These are phyloP conservation scores for Drosophila mojavensis DNA, from an alignment of 1,140 invertebrate genomes.

Conservation along the genomic window DNA sequence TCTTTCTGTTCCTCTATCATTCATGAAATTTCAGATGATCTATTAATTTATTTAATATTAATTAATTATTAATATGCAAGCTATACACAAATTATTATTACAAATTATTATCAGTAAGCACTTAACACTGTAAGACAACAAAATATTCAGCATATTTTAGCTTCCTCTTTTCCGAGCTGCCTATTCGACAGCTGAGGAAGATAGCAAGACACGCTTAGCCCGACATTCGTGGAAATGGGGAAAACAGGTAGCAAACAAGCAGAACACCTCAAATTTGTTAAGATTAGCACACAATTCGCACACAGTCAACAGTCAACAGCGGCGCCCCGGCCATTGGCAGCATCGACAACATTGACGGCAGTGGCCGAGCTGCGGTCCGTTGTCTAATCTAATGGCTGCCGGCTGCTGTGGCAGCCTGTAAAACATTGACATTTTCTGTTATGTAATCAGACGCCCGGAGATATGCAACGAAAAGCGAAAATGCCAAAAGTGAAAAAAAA, in stretches of 20 bases:
- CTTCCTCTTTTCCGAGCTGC: too few species aligned
- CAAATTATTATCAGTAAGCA: too few species aligned
- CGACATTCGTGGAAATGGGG: neutral
- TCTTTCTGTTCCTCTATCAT: too few species aligned
- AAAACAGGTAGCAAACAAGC: slow-evolving; percentile 62
- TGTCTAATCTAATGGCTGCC: slow-evolving; percentile 77
- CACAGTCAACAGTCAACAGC: slow-evolving; percentile 71
- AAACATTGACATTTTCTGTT: slow-evolving; percentile 82
- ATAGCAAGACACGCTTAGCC: too few species aligned
- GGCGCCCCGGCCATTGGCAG: slow-evolving; percentile 16
- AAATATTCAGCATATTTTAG: too few species aligned
- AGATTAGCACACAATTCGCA: slow-evolving; percentile 80
- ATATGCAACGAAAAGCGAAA: slow-evolving; percentile 48
- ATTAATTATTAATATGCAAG: too few species aligned
- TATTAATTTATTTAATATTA: too few species aligned
- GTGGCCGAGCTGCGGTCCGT: slow-evolving; percentile 43
- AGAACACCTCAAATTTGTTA: slow-evolving; percentile 77
- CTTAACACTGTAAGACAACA: too few species aligned
- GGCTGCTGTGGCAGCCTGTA: slow-evolving; percentile 59
- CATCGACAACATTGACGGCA: slow-evolving; percentile 13
- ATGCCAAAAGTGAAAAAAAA: neutral
- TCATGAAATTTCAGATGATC: too few species aligned
- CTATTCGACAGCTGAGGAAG: too few species aligned
- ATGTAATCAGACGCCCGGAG: slow-evolving; percentile 76
- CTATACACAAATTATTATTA: too few species aligned